Conservation (phyloP, 2,888 invertebrate genomes). For the Polylopha cassiicola region DNA sequence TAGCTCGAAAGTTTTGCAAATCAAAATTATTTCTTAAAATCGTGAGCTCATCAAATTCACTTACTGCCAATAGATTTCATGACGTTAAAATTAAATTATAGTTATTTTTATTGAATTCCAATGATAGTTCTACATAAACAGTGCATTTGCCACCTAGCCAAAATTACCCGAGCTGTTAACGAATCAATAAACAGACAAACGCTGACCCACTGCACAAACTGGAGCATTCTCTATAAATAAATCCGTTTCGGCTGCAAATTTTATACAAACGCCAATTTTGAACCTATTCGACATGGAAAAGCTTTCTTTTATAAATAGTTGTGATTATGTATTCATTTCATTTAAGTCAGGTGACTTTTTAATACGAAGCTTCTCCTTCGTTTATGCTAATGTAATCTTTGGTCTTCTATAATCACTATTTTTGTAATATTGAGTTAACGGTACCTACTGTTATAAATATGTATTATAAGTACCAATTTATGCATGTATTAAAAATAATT, state of each 20-base stretch:
- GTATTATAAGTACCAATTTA: too few species aligned
- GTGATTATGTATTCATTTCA: neutral
- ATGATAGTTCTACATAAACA: too few species aligned
- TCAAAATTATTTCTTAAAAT: too few species aligned
- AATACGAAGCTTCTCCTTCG: neutral
- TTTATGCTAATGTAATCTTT: slow-evolving; percentile 6
- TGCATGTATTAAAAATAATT: too few species aligned
- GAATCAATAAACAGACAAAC: slow-evolving; percentile 68
- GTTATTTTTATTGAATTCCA: too few species aligned
- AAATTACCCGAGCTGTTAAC: slow-evolving; percentile 63
- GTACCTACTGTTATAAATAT: too few species aligned
- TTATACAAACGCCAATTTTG: slow-evolving; percentile 54
- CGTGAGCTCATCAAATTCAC: too few species aligned
- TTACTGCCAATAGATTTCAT: too few species aligned
- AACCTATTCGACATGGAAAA: slow-evolving; percentile 47
- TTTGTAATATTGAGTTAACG: too few species aligned
- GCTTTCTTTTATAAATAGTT: slow-evolving; percentile 39
- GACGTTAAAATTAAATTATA: too few species aligned
- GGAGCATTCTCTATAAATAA: slow-evolving; percentile 66
- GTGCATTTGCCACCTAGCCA: slow-evolving; percentile 55
- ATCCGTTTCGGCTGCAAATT: slow-evolving; percentile 53
- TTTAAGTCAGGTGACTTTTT: slow-evolving; percentile 9
- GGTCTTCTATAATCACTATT: too few species aligned
- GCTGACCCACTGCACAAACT: slow-evolving; percentile 66
- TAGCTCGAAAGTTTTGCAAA: too few species aligned